Conservation (phyloP, 2,888 invertebrate genomes). For the Amaurobius ferox region DNA sequence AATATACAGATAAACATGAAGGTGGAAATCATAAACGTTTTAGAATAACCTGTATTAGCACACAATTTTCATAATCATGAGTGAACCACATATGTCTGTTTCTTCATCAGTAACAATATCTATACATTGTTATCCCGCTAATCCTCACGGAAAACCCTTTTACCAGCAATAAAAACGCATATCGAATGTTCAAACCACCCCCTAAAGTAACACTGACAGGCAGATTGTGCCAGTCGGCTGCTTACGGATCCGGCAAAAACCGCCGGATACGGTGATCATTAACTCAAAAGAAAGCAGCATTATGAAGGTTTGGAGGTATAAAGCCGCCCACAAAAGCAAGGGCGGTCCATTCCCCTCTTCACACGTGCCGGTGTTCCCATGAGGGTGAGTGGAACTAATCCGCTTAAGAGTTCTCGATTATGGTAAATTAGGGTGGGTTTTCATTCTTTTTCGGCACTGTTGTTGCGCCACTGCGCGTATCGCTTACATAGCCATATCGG, state of each 20-base stretch:
- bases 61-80: too few species aligned
- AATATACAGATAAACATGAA: too few species aligned
- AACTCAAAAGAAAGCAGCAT: constrained; percentile 31
- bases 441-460: background rate
- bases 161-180: background rate
- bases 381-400: constrained; percentile 57
- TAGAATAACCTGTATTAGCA: too few species aligned
- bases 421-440: constrained; percentile 63
- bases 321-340: constrained; percentile 47
- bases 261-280: constrained; percentile 63
- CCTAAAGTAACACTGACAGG: too few species aligned
- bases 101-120: too few species aligned
- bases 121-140: background rate
- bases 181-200: constrained; percentile 12
- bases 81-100: too few species aligned
- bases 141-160: background rate
- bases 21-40: too few species aligned
- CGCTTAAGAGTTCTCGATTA: constrained; percentile 67
- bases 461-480: constrained; percentile 16
- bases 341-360: constrained; percentile 22
- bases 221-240: background rate
- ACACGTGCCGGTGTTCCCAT: constrained; percentile 60
- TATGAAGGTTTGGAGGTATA: constrained; percentile 27
- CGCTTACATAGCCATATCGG: constrained; percentile 17
- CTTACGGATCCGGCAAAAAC: constrained; percentile 54